Percentiles rank a stretch among this genome's conserved stretches.
Evolutionary conservation across 2,888 invertebrate genomes (phyloP).

Genomic region (Aphelenchoides bicaudatus): DNA sequence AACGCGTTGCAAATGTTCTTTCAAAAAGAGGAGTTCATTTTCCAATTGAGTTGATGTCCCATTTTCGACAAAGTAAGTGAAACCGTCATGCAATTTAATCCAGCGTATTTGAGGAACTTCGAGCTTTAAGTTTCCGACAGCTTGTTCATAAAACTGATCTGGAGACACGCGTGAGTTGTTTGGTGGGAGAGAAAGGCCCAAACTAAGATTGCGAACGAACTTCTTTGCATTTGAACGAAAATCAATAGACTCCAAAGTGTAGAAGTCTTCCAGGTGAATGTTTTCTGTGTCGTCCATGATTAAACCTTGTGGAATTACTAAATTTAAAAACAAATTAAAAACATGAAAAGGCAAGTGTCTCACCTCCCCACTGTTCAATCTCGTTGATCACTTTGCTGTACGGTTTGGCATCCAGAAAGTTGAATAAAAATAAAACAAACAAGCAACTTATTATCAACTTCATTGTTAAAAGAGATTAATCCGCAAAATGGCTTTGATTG

Average conservation of each 20-base stretch:
- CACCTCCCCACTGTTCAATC: constrained; percentile 7
- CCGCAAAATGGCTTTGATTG: too few species aligned
- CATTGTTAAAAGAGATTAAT: too few species aligned
- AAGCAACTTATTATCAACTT: too few species aligned
- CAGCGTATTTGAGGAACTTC: neutral
- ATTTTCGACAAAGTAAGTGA: neutral
- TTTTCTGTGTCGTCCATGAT: constrained; percentile 2
- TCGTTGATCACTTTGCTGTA: constrained; percentile 7
- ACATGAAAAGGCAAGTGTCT: neutral
- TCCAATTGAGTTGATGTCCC: neutral
- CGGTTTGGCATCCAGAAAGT: neutral
- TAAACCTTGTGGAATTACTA: constrained; percentile 7
- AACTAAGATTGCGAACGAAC: neutral
- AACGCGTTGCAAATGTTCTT: constrained; percentile 7
- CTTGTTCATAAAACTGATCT: constrained; percentile 5
- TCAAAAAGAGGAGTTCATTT: constrained; percentile 7
- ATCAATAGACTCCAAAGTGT: neutral
- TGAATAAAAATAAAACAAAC: neutral
- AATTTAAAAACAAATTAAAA: neutral
- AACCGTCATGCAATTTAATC: constrained; percentile 3
- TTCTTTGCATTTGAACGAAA: neutral
- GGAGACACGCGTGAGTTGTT: neutral
- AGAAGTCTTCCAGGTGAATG: constrained; percentile 11
- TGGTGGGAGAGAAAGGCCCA: neutral
- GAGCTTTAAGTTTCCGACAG: neutral